A percentile compares a stretch with the other conserved stretches of the same genome.
Evolutionary conservation across 37 sponge, comb jelly and placozoan species (phyloP).

Genomic region (Oscarella lobularis): DNA sequence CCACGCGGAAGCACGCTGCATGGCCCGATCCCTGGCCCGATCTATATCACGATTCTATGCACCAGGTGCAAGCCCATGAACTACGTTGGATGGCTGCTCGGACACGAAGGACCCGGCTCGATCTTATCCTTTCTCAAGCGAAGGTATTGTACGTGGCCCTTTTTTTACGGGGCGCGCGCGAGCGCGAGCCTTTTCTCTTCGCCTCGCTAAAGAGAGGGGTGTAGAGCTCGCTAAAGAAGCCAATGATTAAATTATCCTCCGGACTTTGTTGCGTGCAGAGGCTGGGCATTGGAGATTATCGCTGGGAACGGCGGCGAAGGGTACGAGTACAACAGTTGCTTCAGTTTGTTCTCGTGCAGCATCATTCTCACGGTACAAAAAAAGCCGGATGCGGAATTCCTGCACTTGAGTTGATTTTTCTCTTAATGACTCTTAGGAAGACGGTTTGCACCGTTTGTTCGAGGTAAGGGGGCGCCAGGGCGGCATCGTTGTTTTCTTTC

Average conservation of each 20-base stretch:
- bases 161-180: too few species aligned
- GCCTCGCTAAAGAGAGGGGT: too few species aligned
- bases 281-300: conserved; percentile 25
- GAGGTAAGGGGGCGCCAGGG: too few species aligned
- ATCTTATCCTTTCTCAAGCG: conserved; percentile 42
- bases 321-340: conserved; percentile 43
- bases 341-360: conserved; percentile 33
- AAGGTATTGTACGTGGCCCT: too few species aligned
- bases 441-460: conserved; percentile 14
- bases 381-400: too few species aligned
- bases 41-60: background rate
- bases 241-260: too few species aligned
- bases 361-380: conserved; percentile 56
- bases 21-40: background rate
- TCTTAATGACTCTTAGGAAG: conserved; percentile 22
- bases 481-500: too few species aligned
- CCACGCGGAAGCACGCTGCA: background rate
- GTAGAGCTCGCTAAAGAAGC: too few species aligned
- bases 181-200: too few species aligned
- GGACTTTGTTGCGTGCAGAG: conserved; percentile 22
- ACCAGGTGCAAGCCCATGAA: conserved; percentile 50
- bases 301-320: conserved; percentile 34
- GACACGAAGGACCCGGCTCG: conserved; percentile 75
- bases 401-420: too few species aligned
- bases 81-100: conserved; percentile 56